phyloP scores from a whole-genome alignment of 64 coral and sea anemone species.

The Cladopsammia gracilis region DNA sequence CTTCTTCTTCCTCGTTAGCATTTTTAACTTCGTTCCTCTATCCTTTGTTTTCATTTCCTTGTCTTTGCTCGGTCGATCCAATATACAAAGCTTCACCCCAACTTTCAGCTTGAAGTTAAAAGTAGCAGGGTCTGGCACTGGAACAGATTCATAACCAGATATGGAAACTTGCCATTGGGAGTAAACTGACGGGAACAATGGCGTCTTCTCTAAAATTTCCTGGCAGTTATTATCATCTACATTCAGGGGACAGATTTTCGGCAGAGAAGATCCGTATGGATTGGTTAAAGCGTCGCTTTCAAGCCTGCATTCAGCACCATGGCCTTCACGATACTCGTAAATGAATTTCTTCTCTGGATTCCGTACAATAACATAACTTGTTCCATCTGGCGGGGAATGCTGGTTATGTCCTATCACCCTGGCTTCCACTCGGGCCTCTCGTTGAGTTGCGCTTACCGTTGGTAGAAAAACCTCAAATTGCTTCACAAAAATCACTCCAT shows the following conservation, averaged over 20 bases:
- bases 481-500: conserved; percentile 21
- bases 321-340: conserved; percentile 15
- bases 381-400: not conserved
- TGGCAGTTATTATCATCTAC: conserved; percentile 40
- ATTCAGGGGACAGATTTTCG: conserved; percentile 32
- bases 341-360: conserved; percentile 20
- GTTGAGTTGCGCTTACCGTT: not conserved
- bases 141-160: conserved; percentile 12
- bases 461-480: conserved; percentile 34
- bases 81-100: conserved; percentile 28
- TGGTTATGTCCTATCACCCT: not conserved
- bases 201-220: conserved; percentile 19
- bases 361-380: conserved; percentile 4
- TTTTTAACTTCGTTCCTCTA: not conserved
- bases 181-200: conserved; percentile 41
- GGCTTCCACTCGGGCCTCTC: not conserved
- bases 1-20: not conserved
- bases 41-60: not conserved
- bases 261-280: conserved; percentile 4
- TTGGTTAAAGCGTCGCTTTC: conserved; percentile 32
- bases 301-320: conserved; percentile 4
- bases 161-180: conserved; percentile 8
- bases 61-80: not conserved
- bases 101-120: conserved; percentile 35
- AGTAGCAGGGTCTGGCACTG: conserved; percentile 1